phyloP scores from a whole-genome alignment of 2,113 vertebrate genomes.

The Dryoscopus gambensis region DNA sequence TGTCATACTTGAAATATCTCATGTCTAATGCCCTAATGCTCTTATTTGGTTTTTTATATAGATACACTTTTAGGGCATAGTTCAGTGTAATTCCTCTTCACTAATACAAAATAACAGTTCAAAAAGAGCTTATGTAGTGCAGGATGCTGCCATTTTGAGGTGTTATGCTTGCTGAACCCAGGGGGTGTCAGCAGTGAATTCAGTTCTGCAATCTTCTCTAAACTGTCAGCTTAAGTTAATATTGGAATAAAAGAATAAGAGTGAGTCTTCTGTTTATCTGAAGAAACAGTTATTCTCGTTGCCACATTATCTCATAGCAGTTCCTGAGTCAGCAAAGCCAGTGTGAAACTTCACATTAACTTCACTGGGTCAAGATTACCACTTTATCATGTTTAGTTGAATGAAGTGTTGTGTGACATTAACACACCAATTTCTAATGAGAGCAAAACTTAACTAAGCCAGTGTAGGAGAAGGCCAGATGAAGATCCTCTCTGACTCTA shows the following conservation, averaged over 20 bases:
- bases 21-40: background rate
- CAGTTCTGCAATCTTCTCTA: background rate
- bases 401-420: background rate
- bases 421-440: background rate
- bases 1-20: background rate
- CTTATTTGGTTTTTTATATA: background rate
- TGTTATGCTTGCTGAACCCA: background rate
- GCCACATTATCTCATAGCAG: background rate
- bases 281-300: background rate
- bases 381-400: background rate
- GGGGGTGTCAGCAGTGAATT: background rate
- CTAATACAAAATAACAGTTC: background rate
- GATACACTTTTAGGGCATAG: background rate
- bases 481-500: background rate
- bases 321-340: background rate
- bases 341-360: background rate
- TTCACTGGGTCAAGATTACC: background rate
- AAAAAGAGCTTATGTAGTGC: background rate
- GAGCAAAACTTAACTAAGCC: background rate
- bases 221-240: background rate
- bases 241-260: background rate
- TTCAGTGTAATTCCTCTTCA: background rate
- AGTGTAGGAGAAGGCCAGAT: background rate
- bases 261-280: background rate
- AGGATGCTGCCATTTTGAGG: background rate